Conservation (phyloP, 2,797 vertebrate genomes). For the Girardinus metallicus region DNA sequence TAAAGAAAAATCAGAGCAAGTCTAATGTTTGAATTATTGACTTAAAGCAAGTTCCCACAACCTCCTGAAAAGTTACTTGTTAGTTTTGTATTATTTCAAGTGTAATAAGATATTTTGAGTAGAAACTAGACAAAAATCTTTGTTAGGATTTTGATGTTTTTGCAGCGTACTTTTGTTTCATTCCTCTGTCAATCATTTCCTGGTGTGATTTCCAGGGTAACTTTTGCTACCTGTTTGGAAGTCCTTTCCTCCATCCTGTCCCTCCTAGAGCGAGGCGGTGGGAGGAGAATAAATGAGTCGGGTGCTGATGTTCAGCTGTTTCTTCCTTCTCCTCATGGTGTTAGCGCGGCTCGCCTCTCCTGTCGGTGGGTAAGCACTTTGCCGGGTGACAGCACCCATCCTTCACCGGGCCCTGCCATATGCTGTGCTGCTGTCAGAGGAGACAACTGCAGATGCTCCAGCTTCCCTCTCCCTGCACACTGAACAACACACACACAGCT, state of each 20-base stretch:
- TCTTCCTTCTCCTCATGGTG: slow-evolving; percentile 68
- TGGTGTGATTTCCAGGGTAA: slow-evolving; percentile 21
- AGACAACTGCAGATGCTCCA: slow-evolving; percentile 81
- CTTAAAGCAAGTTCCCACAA: too few relatives aligned
- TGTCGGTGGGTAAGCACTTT: slow-evolving; percentile 79
- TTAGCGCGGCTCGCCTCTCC: slow-evolving; percentile 59
- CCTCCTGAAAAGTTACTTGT: too few relatives aligned
- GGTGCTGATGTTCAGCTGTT: slow-evolving; percentile 77
- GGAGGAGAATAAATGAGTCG: slow-evolving; percentile 75
- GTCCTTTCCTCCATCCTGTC: slow-evolving; percentile 51
- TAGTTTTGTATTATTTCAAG: too few relatives aligned
- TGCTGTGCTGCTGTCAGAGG: slow-evolving; percentile 79
- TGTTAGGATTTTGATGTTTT: too few relatives aligned
- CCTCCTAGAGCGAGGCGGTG: slow-evolving; percentile 55
- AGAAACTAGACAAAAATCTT: too few relatives aligned
- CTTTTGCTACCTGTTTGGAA: slow-evolving; percentile 18
- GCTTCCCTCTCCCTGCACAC: slow-evolving; percentile 72
- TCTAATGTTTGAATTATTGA: too few relatives aligned
- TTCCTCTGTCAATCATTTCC: slow-evolving; percentile 21
- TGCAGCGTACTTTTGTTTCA: slow-evolving; percentile 10
- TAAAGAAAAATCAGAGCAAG: too few relatives aligned
- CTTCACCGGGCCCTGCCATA: slow-evolving; percentile 83
- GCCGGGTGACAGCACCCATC: slow-evolving; percentile 84
- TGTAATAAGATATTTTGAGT: too few relatives aligned
- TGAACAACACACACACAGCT: slow-evolving; percentile 27